These are phyloP conservation scores for Latheticus oryzae DNA, from an alignment of 2,888 invertebrate species.

Conservation along the genomic window DNA sequence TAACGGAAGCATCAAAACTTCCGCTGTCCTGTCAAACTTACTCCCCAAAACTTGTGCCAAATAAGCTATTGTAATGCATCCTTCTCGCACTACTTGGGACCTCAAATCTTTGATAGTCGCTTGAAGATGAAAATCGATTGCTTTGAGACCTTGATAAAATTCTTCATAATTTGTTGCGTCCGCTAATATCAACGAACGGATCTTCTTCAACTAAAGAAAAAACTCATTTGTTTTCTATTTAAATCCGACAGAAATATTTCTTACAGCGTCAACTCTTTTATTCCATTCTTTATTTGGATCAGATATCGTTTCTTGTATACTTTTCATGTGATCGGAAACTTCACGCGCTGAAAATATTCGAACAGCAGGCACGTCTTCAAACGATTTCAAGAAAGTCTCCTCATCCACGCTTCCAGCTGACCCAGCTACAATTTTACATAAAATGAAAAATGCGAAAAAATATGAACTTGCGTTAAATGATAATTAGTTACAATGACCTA, in stretches of 20 bases:
- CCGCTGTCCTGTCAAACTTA: slow-evolving; percentile 88
- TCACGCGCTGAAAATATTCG: slow-evolving; percentile 87
- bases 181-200: slow-evolving; percentile 85
- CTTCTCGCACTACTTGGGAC: slow-evolving; percentile 94
- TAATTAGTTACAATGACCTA: slow-evolving; percentile 22
- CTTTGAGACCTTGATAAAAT: slow-evolving; percentile 82
- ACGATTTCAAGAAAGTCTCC: slow-evolving; percentile 87
- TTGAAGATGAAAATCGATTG: slow-evolving; percentile 84
- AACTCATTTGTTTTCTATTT: neutral
- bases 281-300: slow-evolving; percentile 94
- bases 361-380: slow-evolving; percentile 84
- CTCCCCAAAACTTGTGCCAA: slow-evolving; percentile 86
- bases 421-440: slow-evolving; percentile 9
- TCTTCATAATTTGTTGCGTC: slow-evolving; percentile 79
- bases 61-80: slow-evolving; percentile 94
- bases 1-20: slow-evolving; percentile 83
- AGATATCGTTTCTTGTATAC: slow-evolving; percentile 79
- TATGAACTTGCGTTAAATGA: slow-evolving; percentile 1
- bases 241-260: slow-evolving; percentile 53
- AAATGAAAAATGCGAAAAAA: neutral
- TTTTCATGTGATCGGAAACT: slow-evolving; percentile 82
- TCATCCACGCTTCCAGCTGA: slow-evolving; percentile 88
- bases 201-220: slow-evolving; percentile 79
- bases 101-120: slow-evolving; percentile 87
- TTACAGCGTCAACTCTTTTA: slow-evolving; percentile 90